Evolutionary conservation across 2,888 invertebrate species (phyloP), one percentile per base, ranked within the genome.

Genomic region (Scaptomyza reducta): DNA sequence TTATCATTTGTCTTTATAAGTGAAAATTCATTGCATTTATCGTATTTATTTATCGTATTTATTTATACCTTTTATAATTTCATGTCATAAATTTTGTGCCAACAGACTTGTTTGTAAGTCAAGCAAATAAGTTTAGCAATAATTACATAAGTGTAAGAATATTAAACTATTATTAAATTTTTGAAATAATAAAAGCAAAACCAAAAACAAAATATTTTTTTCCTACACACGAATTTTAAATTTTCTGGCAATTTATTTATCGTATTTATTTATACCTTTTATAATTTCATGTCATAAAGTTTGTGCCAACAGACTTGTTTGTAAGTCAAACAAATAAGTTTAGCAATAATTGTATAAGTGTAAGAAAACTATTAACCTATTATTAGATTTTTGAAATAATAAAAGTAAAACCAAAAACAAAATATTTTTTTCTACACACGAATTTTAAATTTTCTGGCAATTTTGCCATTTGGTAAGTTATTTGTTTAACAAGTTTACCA

Each of bases 281-380:
- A 44, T 35, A 42, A 61, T 44, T 13, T 27, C 22, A 56, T 38
- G 11, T 50, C 11, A 46, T 18, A 18, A 53, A 35, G 51, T 29
- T 66, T 68, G 68, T 70, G 70, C 68, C 68, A 70, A 41, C 53
- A 47, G n/a, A 38, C 45, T 45, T 53, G 41, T 16, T 66, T 60
- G 16, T 60, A 51, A 57, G 40, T 41, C 14, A 11, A 27, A 25
- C 2, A 38, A 13, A 18, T 35, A 35, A 10, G 13, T 29, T 38
- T n/a, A 38, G n/a, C 6, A 27, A 35, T 25, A 35, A 31, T 27
- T 27, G 10, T 14, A 14, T 49, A n/a, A 35, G 11, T 22, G 13
- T 41, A 35, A 41, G 41, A 41, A 41, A n/a, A n/a, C n/a, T 18
- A 41, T 41, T n/a, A 35, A 35, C 6, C 6, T n/a, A n/a, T n/a